A percentile compares a stretch with the other conserved stretches of the same genome.
Evolutionary conservation across 1,140 invertebrate species (phyloP).

Genomic region (Lordiphosa collinella): DNA sequence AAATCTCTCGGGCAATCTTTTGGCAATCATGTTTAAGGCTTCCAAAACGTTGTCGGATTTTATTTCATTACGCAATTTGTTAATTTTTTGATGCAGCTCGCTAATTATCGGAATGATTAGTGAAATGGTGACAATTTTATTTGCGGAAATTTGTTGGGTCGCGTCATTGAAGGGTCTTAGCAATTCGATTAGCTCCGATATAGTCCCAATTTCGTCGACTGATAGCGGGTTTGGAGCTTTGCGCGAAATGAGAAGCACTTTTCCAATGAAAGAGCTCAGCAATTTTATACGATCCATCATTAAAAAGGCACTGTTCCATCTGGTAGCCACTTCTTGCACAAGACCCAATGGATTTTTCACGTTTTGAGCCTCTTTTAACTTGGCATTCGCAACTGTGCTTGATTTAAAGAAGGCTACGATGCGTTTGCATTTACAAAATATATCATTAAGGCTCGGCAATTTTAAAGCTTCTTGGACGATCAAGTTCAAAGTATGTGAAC

Average conservation of each 20-base stretch:
- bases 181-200: no score
- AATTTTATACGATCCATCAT: constrained; percentile 1
- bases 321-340: constrained; percentile 8
- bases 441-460: constrained; percentile 5
- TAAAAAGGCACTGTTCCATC: constrained; percentile 13
- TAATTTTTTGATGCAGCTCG: no score
- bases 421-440: constrained; percentile 15
- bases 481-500: no score
- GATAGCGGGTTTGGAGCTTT: background rate
- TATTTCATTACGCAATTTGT: background rate
- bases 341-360: constrained; percentile 7
- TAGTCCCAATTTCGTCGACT: no score
- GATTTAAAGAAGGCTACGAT: constrained; percentile 15
- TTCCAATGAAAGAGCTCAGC: background rate
- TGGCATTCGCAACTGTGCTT: constrained; percentile 9
- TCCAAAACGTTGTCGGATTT: constrained; percentile 4
- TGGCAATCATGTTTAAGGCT: background rate
- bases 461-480: constrained; percentile 8
- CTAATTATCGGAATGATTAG: no score
- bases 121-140: background rate
- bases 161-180: no score
- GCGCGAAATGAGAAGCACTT: constrained; percentile 2
- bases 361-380: constrained; percentile 16
- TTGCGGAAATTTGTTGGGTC: no score
- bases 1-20: constrained; percentile 10